phyloP scores from a whole-genome alignment of 2,888 invertebrate species.

The Oithona nana region DNA sequence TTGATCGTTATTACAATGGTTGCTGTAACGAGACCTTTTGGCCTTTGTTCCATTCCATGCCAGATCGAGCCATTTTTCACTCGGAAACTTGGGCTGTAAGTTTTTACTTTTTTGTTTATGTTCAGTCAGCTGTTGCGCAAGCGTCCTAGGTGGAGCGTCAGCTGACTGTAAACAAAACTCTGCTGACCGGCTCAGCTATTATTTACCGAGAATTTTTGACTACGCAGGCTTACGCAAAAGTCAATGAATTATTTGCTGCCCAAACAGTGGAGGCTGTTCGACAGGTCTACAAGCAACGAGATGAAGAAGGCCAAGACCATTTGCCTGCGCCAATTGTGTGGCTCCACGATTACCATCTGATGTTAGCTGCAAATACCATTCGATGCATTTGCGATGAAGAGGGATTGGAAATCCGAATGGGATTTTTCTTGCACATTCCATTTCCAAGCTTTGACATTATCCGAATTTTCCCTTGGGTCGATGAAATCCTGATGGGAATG shows the following conservation, averaged over 20 bases:
- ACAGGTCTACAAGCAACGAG: slow-evolving; percentile 32
- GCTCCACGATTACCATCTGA: slow-evolving; percentile 85
- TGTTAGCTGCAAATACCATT: slow-evolving; percentile 78
- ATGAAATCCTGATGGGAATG: slow-evolving; percentile 78
- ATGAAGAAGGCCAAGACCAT: slow-evolving; percentile 31
- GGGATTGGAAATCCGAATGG: slow-evolving; percentile 35
- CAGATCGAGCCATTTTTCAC: slow-evolving; percentile 61
- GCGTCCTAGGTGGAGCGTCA: not conserved
- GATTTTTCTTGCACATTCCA: slow-evolving; percentile 84
- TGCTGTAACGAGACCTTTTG: slow-evolving; percentile 80
- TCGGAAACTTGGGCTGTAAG: slow-evolving; percentile 49
- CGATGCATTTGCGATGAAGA: slow-evolving; percentile 36
- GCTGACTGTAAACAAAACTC: not conserved
- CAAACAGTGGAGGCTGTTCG: slow-evolving; percentile 49
- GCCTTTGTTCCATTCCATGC: slow-evolving; percentile 84
- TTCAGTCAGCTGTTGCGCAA: not conserved
- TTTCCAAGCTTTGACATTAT: slow-evolving; percentile 89
- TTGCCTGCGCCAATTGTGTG: slow-evolving; percentile 53
- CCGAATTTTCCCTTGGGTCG: slow-evolving; percentile 74
- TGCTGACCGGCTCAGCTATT: not conserved
- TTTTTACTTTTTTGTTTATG: not conserved
- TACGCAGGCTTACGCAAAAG: slow-evolving; percentile 53
- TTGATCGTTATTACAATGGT: slow-evolving; percentile 75
- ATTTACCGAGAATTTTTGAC: too few species aligned
- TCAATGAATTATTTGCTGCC: slow-evolving; percentile 62